Evolutionary conservation across 2,113 vertebrate genomes (phyloP).

Genomic region (Protomyctophum bolini): DNA sequence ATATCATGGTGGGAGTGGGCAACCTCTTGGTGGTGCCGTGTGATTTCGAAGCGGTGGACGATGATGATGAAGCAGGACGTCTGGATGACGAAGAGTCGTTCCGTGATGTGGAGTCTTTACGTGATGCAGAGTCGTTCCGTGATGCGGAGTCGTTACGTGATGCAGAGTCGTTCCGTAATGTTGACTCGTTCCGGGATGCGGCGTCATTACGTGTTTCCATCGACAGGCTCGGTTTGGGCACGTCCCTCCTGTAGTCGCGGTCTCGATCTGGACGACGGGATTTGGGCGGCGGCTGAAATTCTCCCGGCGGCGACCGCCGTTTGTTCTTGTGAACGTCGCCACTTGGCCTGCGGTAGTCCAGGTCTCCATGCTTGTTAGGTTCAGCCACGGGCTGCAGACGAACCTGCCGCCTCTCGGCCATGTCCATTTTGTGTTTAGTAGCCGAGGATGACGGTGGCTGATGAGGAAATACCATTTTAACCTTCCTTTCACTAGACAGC

Average conservation of each 20-base stretch:
- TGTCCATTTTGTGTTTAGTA: conserved; percentile 38
- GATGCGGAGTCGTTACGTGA: too few relatives aligned
- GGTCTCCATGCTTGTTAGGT: conserved; percentile 60
- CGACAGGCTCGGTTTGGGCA: conserved; percentile 36
- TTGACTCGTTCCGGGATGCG: conserved; percentile 56
- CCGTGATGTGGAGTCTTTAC: too few relatives aligned
- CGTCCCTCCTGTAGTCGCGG: conserved; percentile 75
- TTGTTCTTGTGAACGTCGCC: conserved; percentile 43
- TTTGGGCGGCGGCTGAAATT: conserved; percentile 75
- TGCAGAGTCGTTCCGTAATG: too few relatives aligned
- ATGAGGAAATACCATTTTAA: conserved; percentile 58
- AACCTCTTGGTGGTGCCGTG: conserved; percentile 78
- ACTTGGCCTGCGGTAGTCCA: conserved; percentile 63
- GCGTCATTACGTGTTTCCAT: conserved; percentile 51
- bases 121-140: too few relatives aligned
- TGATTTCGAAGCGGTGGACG: conserved; percentile 51
- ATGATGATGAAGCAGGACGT: conserved; percentile 47
- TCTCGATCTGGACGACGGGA: conserved; percentile 74
- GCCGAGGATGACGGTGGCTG: conserved; percentile 13
- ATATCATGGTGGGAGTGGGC: conserved; percentile 91
- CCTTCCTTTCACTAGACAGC: conserved; percentile 66
- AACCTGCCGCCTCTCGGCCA: conserved; percentile 50
- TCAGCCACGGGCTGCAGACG: conserved; percentile 65
- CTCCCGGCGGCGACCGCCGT: conserved; percentile 46
- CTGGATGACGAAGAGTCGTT: conserved; percentile 21